phyloP scores from a whole-genome alignment of 2,888 invertebrate species.

The Parochlus steinenii region DNA sequence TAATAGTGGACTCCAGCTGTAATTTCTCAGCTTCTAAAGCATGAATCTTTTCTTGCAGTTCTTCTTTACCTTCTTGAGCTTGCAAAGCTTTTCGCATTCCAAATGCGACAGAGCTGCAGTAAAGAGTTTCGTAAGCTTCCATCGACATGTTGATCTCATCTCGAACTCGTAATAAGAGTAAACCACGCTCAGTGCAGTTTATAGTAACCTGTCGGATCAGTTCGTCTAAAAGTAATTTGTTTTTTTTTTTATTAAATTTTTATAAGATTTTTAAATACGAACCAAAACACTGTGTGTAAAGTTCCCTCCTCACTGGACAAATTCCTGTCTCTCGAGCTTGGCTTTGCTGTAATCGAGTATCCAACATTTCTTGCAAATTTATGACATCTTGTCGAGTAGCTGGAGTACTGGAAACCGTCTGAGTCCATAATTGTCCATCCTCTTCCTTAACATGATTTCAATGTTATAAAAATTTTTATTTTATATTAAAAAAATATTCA shows the following conservation, averaged over 20 bases:
- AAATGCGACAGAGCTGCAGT: conserved; percentile 94
- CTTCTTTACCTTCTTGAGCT: conserved; percentile 54
- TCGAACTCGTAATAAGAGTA: conserved; percentile 77
- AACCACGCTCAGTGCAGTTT: conserved; percentile 89
- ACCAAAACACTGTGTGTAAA: conserved; percentile 89
- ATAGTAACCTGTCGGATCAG: conserved; percentile 90
- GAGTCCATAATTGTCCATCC: conserved; percentile 80
- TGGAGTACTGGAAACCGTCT: conserved; percentile 88
- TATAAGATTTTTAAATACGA: conserved; percentile 13
- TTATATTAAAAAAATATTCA: background rate
- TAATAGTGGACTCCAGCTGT: conserved; percentile 35
- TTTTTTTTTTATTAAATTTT: too few relatives aligned
- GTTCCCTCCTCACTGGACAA: conserved; percentile 81
- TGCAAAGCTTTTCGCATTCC: conserved; percentile 96
- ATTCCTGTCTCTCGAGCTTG: conserved; percentile 94
- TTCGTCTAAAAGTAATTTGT: conserved; percentile 48
- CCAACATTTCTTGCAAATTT: conserved; percentile 89
- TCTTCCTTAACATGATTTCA: conserved; percentile 31
- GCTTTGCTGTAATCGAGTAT: conserved; percentile 74
- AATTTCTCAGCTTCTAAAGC: conserved; percentile 48
- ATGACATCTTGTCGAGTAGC: conserved; percentile 92
- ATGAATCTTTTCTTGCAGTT: conserved; percentile 57
- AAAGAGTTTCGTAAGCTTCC: conserved; percentile 89
- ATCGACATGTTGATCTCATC: conserved; percentile 95
- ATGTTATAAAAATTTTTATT: background rate